phyloP scores from a whole-genome alignment of 2,888 invertebrate species.

The Polymixis flavicincta region DNA sequence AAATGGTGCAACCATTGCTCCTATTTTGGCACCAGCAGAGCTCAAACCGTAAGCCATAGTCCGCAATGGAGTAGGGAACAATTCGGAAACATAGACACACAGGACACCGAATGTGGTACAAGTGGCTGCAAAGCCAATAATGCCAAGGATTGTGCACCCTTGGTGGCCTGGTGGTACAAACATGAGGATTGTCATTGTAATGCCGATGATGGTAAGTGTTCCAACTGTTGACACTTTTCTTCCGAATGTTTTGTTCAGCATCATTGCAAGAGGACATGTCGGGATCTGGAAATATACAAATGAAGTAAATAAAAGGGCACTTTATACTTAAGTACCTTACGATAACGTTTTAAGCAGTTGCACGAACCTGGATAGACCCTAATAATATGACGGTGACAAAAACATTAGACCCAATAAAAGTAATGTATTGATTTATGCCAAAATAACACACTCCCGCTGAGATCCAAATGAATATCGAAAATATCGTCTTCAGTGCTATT shows the following conservation, averaged over 20 bases:
- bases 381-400: slow-evolving; percentile 72
- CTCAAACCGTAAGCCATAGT: slow-evolving; percentile 77
- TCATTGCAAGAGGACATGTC: slow-evolving; percentile 69
- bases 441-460: slow-evolving; percentile 72
- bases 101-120: slow-evolving; percentile 69
- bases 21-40: slow-evolving; percentile 74
- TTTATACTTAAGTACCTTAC: background rate
- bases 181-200: slow-evolving; percentile 71
- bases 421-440: slow-evolving; percentile 78
- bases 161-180: slow-evolving; percentile 72
- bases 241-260: slow-evolving; percentile 72
- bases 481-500: slow-evolving; percentile 65
- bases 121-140: slow-evolving; percentile 71
- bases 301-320: background rate
- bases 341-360: background rate
- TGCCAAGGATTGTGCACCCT: slow-evolving; percentile 69
- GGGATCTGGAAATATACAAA: slow-evolving; percentile 66
- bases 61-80: slow-evolving; percentile 79
- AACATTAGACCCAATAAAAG: slow-evolving; percentile 73
- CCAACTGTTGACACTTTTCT: slow-evolving; percentile 69
- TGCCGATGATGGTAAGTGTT: slow-evolving; percentile 62
- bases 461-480: slow-evolving; percentile 68
- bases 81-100: slow-evolving; percentile 75
- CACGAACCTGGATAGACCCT: slow-evolving; percentile 73
- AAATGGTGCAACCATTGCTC: slow-evolving; percentile 78